These are phyloP conservation scores for Delphinapterus leucas DNA, from an alignment of 2,113 vertebrate species.

Conservation along the genomic window DNA sequence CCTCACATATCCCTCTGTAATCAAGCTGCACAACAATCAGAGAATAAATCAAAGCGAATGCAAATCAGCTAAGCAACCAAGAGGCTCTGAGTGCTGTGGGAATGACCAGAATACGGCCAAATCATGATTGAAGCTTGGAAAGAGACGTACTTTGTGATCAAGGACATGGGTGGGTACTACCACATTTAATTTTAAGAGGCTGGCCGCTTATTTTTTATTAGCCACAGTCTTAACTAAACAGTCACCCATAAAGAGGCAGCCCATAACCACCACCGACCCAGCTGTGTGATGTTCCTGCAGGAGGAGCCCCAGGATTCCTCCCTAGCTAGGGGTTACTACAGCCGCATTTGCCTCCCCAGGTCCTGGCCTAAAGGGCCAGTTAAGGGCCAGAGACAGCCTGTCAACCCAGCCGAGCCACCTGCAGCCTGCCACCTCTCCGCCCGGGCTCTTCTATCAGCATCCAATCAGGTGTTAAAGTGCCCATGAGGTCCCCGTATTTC, in stretches of 20 bases:
- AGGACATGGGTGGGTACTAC: neutral
- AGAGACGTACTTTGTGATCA: neutral
- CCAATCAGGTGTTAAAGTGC: neutral
- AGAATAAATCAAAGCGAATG: neutral
- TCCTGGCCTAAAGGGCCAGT: neutral
- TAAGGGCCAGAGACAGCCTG: too few relatives aligned
- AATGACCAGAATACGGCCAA: neutral
- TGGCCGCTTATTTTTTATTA: neutral
- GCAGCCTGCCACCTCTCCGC: neutral
- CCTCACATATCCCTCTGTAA: neutral
- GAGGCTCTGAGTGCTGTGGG: neutral
- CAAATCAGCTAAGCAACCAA: neutral
- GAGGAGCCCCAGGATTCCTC: neutral
- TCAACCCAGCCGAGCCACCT: neutral
- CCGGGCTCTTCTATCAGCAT: neutral
- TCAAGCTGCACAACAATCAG: neutral
- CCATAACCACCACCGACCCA: neutral
- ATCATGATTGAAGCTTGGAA: neutral
- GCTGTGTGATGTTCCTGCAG: fast-evolving
- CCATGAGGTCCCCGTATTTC: neutral
- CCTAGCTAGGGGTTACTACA: neutral
- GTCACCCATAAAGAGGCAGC: neutral
- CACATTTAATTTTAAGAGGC: neutral
- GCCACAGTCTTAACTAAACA: neutral
- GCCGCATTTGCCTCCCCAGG: neutral